Percentiles rank a stretch among this genome's conserved stretches.
These are phyloP conservation scores for Hylaeus volcanicus DNA, from an alignment of 1,140 invertebrate species.

Conservation along the genomic window DNA sequence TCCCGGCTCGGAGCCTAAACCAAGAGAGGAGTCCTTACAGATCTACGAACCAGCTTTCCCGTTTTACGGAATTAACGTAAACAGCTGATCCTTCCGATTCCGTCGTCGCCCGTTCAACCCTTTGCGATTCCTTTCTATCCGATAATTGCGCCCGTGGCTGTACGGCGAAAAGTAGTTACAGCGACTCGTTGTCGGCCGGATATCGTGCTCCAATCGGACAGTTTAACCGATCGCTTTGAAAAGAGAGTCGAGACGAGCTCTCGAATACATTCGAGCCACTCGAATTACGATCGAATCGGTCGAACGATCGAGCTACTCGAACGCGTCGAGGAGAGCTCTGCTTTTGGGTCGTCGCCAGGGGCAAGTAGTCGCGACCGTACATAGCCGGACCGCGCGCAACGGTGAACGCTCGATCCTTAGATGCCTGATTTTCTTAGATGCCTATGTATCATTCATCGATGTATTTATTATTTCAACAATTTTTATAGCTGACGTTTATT, in stretches of 20 bases:
- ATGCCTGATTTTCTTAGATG: too few relatives aligned
- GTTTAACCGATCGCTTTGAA: not conserved
- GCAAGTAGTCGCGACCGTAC: conserved; percentile 13
- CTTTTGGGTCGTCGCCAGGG: not conserved
- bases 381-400: conserved; percentile 2
- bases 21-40: conserved; percentile 39
- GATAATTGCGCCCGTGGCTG: not conserved
- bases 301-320: not conserved
- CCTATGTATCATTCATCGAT: too few relatives aligned
- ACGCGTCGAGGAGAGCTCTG: not conserved
- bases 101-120: not conserved
- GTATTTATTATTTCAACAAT: too few relatives aligned
- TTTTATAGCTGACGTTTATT: too few relatives aligned
- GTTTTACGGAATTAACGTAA: too few relatives aligned
- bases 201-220: not conserved
- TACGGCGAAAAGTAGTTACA: too few relatives aligned
- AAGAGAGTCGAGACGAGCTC: too few relatives aligned
- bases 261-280: not conserved
- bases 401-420: too few relatives aligned
- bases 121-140: not conserved
- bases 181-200: too few relatives aligned
- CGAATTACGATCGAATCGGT: not conserved
- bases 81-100: not conserved
- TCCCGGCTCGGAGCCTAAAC: conserved; percentile 25
- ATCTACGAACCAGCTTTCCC: not conserved